Conservation (phyloP, 2,797 vertebrate species). For the Danio tinwini region DNA sequence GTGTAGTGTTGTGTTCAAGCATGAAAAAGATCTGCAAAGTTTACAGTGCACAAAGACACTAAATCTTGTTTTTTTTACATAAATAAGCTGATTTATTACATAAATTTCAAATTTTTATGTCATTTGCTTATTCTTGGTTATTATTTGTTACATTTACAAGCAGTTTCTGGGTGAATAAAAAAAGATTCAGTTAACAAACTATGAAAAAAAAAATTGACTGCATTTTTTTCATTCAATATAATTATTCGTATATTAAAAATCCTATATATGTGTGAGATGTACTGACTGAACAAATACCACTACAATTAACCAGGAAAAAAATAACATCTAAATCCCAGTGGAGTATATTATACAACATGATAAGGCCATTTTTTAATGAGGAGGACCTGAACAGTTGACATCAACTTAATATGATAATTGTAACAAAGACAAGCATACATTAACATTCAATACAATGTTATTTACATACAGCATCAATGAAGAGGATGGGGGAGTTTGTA, state of each 20-base stretch:
- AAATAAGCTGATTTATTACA: no score
- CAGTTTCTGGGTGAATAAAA: no score
- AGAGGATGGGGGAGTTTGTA: background rate
- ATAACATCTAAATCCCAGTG: background rate
- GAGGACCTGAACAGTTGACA: constrained; percentile 11
- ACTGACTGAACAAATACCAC: background rate
- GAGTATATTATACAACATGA: background rate
- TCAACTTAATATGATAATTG: background rate
- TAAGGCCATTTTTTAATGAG: background rate
- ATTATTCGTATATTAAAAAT: background rate
- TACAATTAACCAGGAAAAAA: background rate
- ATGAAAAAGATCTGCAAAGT: no score
- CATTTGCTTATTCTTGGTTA: no score
- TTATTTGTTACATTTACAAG: no score
- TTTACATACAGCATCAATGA: background rate
- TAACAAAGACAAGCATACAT: background rate
- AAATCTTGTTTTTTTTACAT: no score
- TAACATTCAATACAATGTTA: background rate
- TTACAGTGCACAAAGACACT: no score
- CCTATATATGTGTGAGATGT: background rate
- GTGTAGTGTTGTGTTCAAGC: no score
- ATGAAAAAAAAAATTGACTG: no score
- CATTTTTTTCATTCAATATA: no score
- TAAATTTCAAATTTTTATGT: no score
- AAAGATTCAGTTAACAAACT: no score